Percentiles rank a stretch among this genome's conserved stretches.
Evolutionary conservation across 2,113 vertebrate species (phyloP).

Genomic region (Probosciger aterrimus): DNA sequence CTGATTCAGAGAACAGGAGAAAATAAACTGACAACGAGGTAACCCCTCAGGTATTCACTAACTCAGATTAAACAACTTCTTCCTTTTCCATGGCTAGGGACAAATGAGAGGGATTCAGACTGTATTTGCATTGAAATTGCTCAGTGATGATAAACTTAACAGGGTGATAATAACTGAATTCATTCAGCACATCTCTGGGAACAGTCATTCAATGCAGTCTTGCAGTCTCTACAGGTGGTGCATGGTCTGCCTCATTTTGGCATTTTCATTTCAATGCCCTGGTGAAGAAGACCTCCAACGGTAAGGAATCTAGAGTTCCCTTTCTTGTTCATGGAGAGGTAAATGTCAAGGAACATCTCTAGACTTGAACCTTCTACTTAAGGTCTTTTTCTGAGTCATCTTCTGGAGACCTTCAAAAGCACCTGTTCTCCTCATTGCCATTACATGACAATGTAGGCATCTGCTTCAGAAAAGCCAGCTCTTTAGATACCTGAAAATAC

Average conservation of each 20-base stretch:
- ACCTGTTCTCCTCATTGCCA: background rate
- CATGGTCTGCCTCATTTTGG: background rate
- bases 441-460: background rate
- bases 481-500: background rate
- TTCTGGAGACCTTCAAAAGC: background rate
- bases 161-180: background rate
- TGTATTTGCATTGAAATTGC: background rate
- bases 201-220: background rate
- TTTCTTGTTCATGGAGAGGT: background rate
- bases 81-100: background rate
- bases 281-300: background rate
- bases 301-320: background rate
- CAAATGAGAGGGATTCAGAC: background rate
- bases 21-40: background rate
- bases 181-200: background rate
- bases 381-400: background rate
- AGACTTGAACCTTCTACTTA: background rate
- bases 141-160: background rate
- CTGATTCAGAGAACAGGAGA: background rate
- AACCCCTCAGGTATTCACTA: background rate
- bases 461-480: background rate
- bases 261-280: background rate
- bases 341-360: background rate
- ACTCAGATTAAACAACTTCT: background rate
- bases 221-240: background rate